These are phyloP conservation scores for Stichopus horrens DNA, from an alignment of 53 echinoderm and acorn worm species.

Conservation along the genomic window DNA sequence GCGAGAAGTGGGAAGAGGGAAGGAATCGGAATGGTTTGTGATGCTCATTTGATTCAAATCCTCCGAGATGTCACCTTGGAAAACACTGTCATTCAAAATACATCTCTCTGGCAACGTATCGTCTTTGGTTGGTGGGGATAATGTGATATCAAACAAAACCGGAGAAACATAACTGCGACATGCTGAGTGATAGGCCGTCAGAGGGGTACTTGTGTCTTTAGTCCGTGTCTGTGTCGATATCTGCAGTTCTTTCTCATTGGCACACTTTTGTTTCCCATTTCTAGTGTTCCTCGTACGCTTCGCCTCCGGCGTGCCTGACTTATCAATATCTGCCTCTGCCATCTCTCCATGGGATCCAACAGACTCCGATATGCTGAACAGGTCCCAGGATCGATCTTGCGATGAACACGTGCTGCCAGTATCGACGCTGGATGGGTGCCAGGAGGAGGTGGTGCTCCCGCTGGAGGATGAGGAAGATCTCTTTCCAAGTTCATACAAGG, in stretches of 20 bases:
- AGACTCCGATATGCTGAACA: neutral
- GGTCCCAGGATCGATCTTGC: neutral
- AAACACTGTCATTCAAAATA: neutral
- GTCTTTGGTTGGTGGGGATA: neutral
- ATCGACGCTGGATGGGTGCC: neutral
- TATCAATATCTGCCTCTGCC: neutral
- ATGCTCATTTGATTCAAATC: neutral
- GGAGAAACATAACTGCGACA: neutral
- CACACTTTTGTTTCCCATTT: neutral
- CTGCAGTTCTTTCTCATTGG: neutral
- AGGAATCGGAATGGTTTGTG: neutral
- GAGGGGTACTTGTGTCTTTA: slow-evolving; percentile 22
- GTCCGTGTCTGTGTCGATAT: no score
- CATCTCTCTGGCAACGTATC: neutral
- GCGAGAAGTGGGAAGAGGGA: neutral
- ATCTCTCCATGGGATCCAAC: neutral
- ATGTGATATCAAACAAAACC: slow-evolving; percentile 6
- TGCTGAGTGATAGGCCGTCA: slow-evolving; percentile 21
- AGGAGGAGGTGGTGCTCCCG: neutral
- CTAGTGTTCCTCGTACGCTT: neutral
- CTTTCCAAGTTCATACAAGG: neutral
- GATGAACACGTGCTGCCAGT: neutral
- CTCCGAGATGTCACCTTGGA: slow-evolving; percentile 6
- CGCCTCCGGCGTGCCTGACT: slow-evolving; percentile 6
- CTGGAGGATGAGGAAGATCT: neutral